Evolutionary conservation across 2,797 vertebrate species (phyloP).

Genomic region (Propithecus deckenii): DNA sequence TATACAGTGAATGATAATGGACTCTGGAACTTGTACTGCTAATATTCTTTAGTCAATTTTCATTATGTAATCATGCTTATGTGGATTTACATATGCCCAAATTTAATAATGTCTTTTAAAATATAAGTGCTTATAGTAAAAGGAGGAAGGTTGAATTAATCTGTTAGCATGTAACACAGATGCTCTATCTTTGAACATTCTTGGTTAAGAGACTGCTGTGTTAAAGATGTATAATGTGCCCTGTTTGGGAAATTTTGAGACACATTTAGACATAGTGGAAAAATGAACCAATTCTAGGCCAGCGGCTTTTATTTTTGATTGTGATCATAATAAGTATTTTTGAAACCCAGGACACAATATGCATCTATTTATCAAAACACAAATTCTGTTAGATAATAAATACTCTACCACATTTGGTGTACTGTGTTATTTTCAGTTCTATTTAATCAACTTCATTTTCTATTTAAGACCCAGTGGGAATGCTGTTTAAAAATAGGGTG

Average conservation of each 20-base stretch:
- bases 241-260: conserved; percentile 25
- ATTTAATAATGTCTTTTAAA: conserved; percentile 38
- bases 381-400: conserved; percentile 9
- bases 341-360: not conserved
- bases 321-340: conserved; percentile 20
- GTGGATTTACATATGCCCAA: conserved; percentile 26
- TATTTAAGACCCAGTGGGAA: not conserved
- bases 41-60: conserved; percentile 34
- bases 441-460: not conserved
- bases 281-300: not conserved
- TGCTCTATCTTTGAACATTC: conserved; percentile 21
- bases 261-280: conserved; percentile 12
- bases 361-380: not conserved
- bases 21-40: conserved; percentile 36
- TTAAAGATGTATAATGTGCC: not conserved
- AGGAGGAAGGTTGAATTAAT: not conserved
- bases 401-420: not conserved
- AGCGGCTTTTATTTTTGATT: conserved; percentile 39
- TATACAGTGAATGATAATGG: conserved; percentile 26
- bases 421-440: conserved; percentile 16
- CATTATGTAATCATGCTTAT: conserved; percentile 34
- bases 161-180: not conserved
- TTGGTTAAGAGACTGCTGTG: not conserved
- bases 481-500: conserved; percentile 24
- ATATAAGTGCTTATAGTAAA: conserved; percentile 17